Percentiles rank a stretch among this genome's conserved stretches.
Evolutionary conservation across 2,113 vertebrate genomes (phyloP).

Genomic region (Abramis brama): DNA sequence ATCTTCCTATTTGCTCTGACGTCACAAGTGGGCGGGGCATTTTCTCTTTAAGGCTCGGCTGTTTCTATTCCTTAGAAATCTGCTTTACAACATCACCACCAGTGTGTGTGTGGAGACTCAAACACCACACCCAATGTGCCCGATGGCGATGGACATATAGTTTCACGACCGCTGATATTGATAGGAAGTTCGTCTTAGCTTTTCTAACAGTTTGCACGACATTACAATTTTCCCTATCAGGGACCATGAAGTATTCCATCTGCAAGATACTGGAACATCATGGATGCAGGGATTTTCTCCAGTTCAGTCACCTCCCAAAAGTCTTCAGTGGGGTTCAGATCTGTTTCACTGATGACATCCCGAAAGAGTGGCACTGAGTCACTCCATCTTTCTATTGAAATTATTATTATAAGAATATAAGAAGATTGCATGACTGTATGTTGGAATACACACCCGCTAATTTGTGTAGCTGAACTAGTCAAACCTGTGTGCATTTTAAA

Average conservation of each 20-base stretch:
- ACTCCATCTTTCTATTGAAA: not conserved
- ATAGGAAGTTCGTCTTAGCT: not conserved
- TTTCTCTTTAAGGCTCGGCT: not conserved
- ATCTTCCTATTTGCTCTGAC: constrained; percentile 26
- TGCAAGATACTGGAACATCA: not conserved
- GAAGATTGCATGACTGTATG: not conserved
- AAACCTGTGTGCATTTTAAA: not conserved
- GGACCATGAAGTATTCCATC: not conserved
- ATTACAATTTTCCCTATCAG: too few relatives aligned
- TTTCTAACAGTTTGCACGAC: not conserved
- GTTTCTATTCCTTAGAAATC: not conserved
- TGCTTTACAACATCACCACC: not conserved
- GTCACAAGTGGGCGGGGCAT: constrained; percentile 28
- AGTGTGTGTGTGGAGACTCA: not conserved
- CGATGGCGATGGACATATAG: not conserved
- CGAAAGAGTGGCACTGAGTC: not conserved
- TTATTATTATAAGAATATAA: not conserved
- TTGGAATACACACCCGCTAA: not conserved
- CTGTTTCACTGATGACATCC: not conserved
- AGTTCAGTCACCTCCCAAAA: not conserved
- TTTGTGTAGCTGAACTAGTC: not conserved
- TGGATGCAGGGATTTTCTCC: not conserved
- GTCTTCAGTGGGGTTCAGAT: not conserved
- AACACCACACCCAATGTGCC: not conserved
- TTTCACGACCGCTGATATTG: not conserved